A percentile compares a stretch with the other conserved stretches of the same genome.
phyloP scores from a whole-genome alignment of 2,888 invertebrate genomes.

The Macrophya alboannulata region DNA sequence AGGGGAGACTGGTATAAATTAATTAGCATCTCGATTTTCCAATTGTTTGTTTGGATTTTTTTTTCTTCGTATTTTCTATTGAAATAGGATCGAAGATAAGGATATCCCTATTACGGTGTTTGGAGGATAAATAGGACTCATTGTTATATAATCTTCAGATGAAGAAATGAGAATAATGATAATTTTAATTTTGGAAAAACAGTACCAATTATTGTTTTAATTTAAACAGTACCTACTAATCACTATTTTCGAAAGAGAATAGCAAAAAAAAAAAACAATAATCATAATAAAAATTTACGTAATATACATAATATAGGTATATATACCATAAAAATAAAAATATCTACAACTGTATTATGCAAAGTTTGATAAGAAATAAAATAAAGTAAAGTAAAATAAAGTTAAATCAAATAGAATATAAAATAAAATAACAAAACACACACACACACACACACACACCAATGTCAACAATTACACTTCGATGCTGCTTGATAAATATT shows the following conservation, averaged over 20 bases:
- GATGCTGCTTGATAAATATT: conserved; percentile 5
- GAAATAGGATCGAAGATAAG: not conserved
- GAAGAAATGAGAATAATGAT: not conserved
- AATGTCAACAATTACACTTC: conserved; percentile 11
- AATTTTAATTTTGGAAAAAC: not conserved
- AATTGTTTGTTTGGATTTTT: not conserved
- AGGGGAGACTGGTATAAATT: conserved; percentile 19
- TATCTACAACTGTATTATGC: conserved; percentile 7
- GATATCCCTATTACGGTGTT: conserved; percentile 1
- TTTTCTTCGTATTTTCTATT: not conserved
- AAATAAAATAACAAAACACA: not conserved
- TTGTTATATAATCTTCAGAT: not conserved
- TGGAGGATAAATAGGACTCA: not conserved
- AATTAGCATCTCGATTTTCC: not conserved
- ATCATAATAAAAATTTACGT: not conserved
- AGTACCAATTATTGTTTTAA: conserved; percentile 15
- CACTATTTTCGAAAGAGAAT: not conserved
- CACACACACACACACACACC: not conserved
- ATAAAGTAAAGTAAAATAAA: conserved; percentile 4
- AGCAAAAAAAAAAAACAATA: not conserved
- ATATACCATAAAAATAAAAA: not conserved
- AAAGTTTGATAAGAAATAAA: conserved; percentile 11
- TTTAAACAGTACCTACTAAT: conserved; percentile 2
- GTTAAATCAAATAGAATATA: not conserved
- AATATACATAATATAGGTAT: not conserved